These are phyloP conservation scores for Crambe crambe DNA, from an alignment of 37 sponge, comb jelly and placozoan genomes.

Conservation along the genomic window DNA sequence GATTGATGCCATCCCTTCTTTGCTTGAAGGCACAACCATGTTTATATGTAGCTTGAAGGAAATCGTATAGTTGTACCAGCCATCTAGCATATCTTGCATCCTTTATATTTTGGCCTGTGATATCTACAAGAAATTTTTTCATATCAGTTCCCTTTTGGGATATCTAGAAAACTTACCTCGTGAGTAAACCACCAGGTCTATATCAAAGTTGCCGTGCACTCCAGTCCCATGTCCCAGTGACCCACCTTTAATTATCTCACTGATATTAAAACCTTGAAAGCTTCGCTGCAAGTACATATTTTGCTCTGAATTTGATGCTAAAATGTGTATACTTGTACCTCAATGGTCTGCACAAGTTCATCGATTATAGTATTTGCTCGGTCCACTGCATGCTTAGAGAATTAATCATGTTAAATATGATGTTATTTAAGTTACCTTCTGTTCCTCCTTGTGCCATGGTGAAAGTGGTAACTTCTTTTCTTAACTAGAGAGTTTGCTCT, in stretches of 20 bases:
- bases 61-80: conserved; percentile 5
- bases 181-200: conserved; percentile 59
- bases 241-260: conserved; percentile 45
- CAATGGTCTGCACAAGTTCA: background rate
- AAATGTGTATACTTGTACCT: too few relatives aligned
- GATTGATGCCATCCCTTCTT: too few relatives aligned
- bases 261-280: conserved; percentile 4
- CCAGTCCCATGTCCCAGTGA: conserved; percentile 63
- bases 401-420: too few relatives aligned
- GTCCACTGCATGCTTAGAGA: too few relatives aligned
- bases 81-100: conserved; percentile 8
- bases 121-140: conserved; percentile 4
- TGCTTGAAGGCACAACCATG: background rate
- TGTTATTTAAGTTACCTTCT: too few relatives aligned
- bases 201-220: conserved; percentile 50
- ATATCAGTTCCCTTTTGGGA: background rate
- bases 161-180: conserved; percentile 17
- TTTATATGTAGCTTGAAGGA: background rate
- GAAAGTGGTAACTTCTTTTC: too few relatives aligned
- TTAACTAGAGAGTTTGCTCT: too few relatives aligned
- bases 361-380: too few relatives aligned
- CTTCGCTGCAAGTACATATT: too few relatives aligned
- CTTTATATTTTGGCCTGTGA: background rate
- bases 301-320: too few relatives aligned
- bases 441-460: too few relatives aligned